These are phyloP conservation scores for Andrena minutula DNA, from an alignment of 2,888 invertebrate genomes.

Conservation along the genomic window DNA sequence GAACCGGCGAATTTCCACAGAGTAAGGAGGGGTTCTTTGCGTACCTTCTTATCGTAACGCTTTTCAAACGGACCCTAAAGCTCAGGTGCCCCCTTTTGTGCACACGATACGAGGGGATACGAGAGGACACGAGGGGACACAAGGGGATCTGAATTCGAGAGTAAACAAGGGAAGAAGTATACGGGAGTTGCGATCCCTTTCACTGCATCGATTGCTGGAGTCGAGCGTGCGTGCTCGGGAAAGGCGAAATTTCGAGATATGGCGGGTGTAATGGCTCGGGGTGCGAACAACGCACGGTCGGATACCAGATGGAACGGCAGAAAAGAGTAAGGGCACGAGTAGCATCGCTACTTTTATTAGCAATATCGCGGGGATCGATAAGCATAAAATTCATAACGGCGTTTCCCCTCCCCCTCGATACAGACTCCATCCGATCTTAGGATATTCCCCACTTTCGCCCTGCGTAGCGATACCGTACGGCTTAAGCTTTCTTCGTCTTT, in stretches of 20 bases:
- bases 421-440: constrained; percentile 30
- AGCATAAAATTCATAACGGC: constrained; percentile 75
- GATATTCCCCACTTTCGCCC: constrained; percentile 33
- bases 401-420: constrained; percentile 49
- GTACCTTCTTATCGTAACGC: constrained; percentile 2
- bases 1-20: constrained; percentile 23
- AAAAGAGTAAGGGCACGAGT: constrained; percentile 13
- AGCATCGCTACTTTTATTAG: constrained; percentile 74
- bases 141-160: constrained; percentile 39
- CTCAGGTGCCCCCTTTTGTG: background rate
- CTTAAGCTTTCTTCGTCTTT: constrained; percentile 37
- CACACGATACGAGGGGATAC: constrained; percentile 8
- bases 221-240: no score
- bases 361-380: constrained; percentile 72
- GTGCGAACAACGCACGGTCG: constrained; percentile 39
- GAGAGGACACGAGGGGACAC: constrained; percentile 5
- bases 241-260: no score
- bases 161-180: constrained; percentile 53
- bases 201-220: background rate
- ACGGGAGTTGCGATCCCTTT: background rate
- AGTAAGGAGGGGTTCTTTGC: background rate
- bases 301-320: constrained; percentile 55
- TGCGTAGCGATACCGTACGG: constrained; percentile 14
- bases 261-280: constrained; percentile 1
- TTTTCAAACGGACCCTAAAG: background rate